Percentiles rank a stretch among this genome's conserved stretches.
These are phyloP conservation scores for Parotocinclus haroldoi DNA, from an alignment of 2,797 vertebrate species.

Conservation along the genomic window DNA sequence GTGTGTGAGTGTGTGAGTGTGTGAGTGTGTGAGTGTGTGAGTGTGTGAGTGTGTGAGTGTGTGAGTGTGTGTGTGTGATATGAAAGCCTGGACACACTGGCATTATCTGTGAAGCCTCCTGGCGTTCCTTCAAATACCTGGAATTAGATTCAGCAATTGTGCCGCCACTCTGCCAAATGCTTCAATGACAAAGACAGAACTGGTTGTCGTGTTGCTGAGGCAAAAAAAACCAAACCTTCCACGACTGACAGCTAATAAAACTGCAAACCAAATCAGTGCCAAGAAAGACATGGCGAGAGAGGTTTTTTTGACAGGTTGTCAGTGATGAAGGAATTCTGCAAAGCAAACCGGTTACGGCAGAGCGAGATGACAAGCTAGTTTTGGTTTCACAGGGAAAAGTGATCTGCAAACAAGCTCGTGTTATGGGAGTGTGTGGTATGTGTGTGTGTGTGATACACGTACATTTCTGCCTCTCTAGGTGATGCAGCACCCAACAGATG, in stretches of 20 bases:
- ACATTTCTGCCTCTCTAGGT: constrained; percentile 43
- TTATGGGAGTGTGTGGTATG: background rate
- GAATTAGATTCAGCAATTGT: constrained; percentile 32
- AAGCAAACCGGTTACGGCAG: background rate
- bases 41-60: constrained; percentile 7
- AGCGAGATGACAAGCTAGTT: background rate
- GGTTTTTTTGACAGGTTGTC: background rate
- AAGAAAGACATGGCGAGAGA: background rate
- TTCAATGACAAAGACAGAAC: background rate
- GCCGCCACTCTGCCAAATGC: constrained; percentile 7
- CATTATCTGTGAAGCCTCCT: constrained; percentile 29
- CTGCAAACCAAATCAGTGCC: background rate
- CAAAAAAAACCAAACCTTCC: too few relatives aligned
- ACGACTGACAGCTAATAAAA: constrained; percentile 12
- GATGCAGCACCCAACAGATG: constrained; percentile 62
- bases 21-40: constrained; percentile 10
- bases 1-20: too few relatives aligned
- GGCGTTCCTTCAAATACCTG: constrained; percentile 34
- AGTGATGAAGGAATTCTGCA: background rate
- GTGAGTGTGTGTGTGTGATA: constrained; percentile 6
- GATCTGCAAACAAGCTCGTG: too few relatives aligned
- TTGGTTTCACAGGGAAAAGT: background rate
- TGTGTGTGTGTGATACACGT: background rate
- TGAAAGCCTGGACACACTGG: constrained; percentile 1
- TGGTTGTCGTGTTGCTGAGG: background rate